Base-by-base conservation (phyloP, 2,113 vertebrate species). In the Reinhardtius hippoglossoides region DNA sequence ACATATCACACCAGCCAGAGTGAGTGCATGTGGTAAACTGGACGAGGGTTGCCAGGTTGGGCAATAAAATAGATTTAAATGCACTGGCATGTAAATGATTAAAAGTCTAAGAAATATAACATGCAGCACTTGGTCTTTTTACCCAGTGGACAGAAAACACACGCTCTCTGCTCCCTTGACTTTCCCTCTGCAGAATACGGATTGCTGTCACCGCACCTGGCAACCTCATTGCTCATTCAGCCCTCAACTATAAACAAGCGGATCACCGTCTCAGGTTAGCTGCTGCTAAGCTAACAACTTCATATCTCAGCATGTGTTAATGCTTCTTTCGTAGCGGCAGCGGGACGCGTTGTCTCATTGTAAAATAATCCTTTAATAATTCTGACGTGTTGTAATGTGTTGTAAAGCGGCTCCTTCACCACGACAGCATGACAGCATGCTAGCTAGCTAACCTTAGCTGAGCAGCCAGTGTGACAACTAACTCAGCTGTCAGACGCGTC, bases 211-310 rank as follows among this genome's bases (percentile, higher is more conserved):
- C 3, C 20, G 5, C 27, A 90, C 35, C 80, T 90, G 88, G 88
- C 88, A 89, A 88, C 88, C 65, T 55, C 40, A 20, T 4, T n/a
- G 71, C 76, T 69, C 67, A 56, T 9, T 3, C 73, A 57, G 56
- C 46, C 37, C 59, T 3, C 60, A 52, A 65, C 82, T 82, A n/a
- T 69, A 85, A 87, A 84, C 84, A 84, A 77, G 31, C 62, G 71
- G 55, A 82, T 75, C 78, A 42, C 3, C 55, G 8, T 31, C 20
- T 23, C 48, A 9, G 42, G 62, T 73, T 21, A 67, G 84, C 74
- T 50, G 37, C 37, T 14, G 62, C 65, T 12, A 20, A 12, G 66
- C 64, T 75, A 86, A 62, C 50, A 74, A 78, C 76, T 75, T 67
- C 78, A 14, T 40, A 2, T 35, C 9, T 24, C 60, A 71, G 75